Evolutionary conservation across 2,888 invertebrate species (phyloP).

Genomic region (Dinocampus coccinellae): DNA sequence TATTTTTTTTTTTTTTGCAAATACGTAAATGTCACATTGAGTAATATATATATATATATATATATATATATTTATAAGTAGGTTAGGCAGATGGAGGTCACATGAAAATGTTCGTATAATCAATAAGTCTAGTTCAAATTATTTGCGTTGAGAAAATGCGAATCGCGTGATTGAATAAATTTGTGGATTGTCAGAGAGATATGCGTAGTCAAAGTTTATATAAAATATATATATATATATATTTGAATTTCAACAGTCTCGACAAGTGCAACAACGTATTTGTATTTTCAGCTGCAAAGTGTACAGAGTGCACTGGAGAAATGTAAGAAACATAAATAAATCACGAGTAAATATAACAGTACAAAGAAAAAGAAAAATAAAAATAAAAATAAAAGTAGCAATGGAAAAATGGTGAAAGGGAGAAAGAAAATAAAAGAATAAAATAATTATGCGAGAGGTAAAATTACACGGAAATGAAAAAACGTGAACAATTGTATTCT

Average conservation of each 20-base stretch:
- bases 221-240: too few relatives aligned
- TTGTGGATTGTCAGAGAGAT: conserved; percentile 26
- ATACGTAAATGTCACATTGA: not conserved
- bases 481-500: not conserved
- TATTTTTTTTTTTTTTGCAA: too few relatives aligned
- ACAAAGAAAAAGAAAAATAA: not conserved
- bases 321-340: not conserved
- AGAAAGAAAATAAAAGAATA: not conserved
- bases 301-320: not conserved
- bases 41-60: too few relatives aligned
- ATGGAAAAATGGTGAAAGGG: not conserved
- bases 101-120: conserved; percentile 39
- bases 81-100: conserved; percentile 53
- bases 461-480: not conserved
- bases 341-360: not conserved
- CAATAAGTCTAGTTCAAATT: conserved; percentile 59
- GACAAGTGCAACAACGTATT: not conserved
- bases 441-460: conserved; percentile 18
- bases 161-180: conserved; percentile 62
- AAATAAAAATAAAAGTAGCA: not conserved
- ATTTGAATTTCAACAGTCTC: conserved; percentile 1
- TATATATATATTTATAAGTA: conserved; percentile 44
- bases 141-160: conserved; percentile 58
- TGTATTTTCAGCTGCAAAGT: conserved; percentile 24
- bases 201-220: too few relatives aligned